Evolutionary conservation across 1,140 invertebrate genomes (phyloP).

Genomic region (Tetramorium parvispinum): DNA sequence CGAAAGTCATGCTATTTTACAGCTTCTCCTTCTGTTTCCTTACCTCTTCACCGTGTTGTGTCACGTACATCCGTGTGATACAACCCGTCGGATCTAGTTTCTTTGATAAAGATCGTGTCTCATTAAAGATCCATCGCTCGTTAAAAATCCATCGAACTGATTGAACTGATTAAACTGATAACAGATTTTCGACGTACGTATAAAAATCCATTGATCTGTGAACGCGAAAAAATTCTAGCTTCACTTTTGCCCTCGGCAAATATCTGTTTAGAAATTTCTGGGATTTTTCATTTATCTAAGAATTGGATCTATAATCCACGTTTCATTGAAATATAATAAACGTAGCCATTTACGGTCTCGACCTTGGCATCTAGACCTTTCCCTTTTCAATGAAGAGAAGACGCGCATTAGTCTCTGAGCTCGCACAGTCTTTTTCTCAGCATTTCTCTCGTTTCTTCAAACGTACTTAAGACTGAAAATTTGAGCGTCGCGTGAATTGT

Average conservation of each 20-base stretch:
- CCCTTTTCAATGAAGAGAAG: neutral
- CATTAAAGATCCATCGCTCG: neutral
- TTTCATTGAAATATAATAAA: neutral
- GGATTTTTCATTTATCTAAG: neutral
- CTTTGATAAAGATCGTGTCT: neutral
- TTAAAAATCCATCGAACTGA: neutral
- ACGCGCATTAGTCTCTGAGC: neutral
- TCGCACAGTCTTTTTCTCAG: neutral
- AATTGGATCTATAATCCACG: neutral
- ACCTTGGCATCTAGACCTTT: neutral
- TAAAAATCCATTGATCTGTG: neutral
- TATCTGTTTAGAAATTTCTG: neutral
- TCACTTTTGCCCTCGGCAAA: neutral
- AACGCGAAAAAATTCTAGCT: neutral
- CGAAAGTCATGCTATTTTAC: slow-evolving; percentile 71
- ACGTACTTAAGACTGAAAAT: neutral
- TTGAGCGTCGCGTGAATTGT: neutral
- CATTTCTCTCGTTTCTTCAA: neutral
- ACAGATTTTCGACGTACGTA: neutral
- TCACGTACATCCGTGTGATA: slow-evolving; percentile 37
- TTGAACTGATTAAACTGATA: neutral
- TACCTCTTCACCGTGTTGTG: slow-evolving; percentile 1
- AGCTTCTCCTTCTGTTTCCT: slow-evolving; percentile 61
- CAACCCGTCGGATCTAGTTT: neutral
- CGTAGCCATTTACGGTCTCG: neutral